Evolutionary conservation across 2,113 vertebrate species (phyloP), one percentile per base, ranked within the genome.

Genomic region (Sebastes schlegelii): DNA sequence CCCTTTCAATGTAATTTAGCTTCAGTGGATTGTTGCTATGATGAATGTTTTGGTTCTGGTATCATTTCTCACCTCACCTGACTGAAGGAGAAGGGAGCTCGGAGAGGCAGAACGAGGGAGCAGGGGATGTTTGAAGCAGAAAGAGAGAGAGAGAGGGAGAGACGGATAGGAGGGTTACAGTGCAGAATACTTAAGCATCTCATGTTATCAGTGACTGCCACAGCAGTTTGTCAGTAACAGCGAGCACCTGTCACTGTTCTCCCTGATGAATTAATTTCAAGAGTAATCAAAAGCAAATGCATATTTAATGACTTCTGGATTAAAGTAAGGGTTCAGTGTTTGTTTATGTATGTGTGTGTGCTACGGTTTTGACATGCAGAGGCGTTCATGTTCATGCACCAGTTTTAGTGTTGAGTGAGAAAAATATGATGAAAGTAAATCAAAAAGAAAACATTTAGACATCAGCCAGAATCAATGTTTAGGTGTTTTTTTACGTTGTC

Each of bases 221-320:
- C 72, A 48, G 85, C 84, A 72, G 75, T 92, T 92, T 89, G 88
- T 92, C 92, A 90, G 78, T 84, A 85, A 74, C 82, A 67, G 77
- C 19, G 21, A 88, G 86, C 84, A 55, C 77, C 89, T 89, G 89
- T 88, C 90, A 84, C 79, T 45, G 52, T 72, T 62, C 75, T 63
- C 80, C 73, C 80, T 80, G 92, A 92, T 88, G 78, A 91, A 93
- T 92, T 88, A 19, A 86, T 89, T 91, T 80, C 61, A 84, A 84
- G 60, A 82, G 82, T 91, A 93, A 94, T 94, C 89, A 92, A 88
- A 93, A 83, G 58, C 78, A 86, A 90, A 92, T 93, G 74, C 82
- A 91, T 91, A 90, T 91, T 91, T 94, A 83, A 91, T 91, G 83
- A 82, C 68, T 75, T 43, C 46, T 23, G 57, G 68, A 78, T 74